Evolutionary conservation across 2,888 invertebrate genomes (phyloP), one percentile per base, ranked within the genome.

Genomic region (Pseudanteris insignis): DNA sequence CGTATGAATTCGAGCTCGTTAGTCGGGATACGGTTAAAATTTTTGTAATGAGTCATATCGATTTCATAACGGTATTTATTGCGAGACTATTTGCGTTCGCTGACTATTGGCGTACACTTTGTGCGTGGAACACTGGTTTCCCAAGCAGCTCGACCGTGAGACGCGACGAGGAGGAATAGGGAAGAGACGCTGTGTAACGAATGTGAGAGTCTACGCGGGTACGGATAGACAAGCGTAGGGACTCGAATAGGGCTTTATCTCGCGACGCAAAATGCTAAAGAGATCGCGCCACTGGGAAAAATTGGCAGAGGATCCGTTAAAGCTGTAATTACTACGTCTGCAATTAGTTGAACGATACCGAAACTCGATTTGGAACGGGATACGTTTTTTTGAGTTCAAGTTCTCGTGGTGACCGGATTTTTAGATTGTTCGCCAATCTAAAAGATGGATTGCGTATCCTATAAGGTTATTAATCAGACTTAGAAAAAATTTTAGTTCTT

Each of bases 21-120:
- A 12, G 48, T 57, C 37, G 29, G 30, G 38, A 58, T 25, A 25
- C 28, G 21, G 24, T 37, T 28, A 55, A 59, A 64, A n/a, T n/a
- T 64, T 67, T 51, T 64, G 21, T 67, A 69, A 69, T 69, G 69
- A 70, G 69, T 68, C 65, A 65, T 66, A 64, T 67, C 65, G 67
- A 68, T 69, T 68, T 59, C 63, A 65, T 67, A 65, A 68, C 66
- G 67, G 66, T 67, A 61, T 59, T 59, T 40, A n/a, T n/a, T n/a
- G n/a, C 63, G 33, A 40, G 14, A 48, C 47, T 50, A 59, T 54
- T 59, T 46, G 55, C 53, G 34, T 55, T 47, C 43, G n/a, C n/a
- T 3, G 6, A 30, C 37, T 21, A 6, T 9, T 48, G 53, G 44
- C 38, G 47, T 59, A 46, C 47, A 46, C 59, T 55, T 48, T 37